Evolutionary conservation across 2,113 vertebrate species (phyloP), one percentile per base, ranked within the genome.

Genomic region (Rhipidura dahli): DNA sequence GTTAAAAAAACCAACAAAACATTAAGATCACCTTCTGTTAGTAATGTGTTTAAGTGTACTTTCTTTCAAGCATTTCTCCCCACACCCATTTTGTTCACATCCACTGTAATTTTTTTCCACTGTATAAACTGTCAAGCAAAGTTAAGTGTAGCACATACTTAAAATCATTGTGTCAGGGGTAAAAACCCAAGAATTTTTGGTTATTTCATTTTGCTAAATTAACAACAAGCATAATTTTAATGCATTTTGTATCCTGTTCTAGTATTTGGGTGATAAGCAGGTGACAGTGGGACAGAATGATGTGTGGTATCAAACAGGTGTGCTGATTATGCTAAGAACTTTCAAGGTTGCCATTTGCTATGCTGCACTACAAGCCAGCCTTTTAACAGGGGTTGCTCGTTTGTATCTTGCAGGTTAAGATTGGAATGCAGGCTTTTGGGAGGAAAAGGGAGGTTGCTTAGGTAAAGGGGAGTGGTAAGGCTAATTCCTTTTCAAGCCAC

Each of bases 401-500:
- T 1, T 64, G 0, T 49, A 69, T 37, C 57, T 77, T 50, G 23
- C 35, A 56, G 23, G 30, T 54, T 54, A 73, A 27, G 13, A 42
- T 54, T 83, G 73, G 59, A 80, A 49, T 3, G 9, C 33, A 64
- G n/a, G 39, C 45, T 65, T 85, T 16, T 27, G 4, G 26, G 50
- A 83, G 6, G 11, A 11, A 87, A 93, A 23, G 30, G 30, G 20
- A 89, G 2, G 26, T 28, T 94, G 78, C 56, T 94, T 35, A 60
- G 71, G 87, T 73, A 83, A n/a, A 90, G 49, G 9, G 45, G 50
- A 77, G 47, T 31, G 23, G 35, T 70, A 76, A 68, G 12, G 45
- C 39, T 85, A 72, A 95, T 39, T 60, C 42, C 53, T 76, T 77
- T 80, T 88, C 79, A 96, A 90, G 59, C 23, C 79, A 83, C 39